Evolutionary conservation across 2,797 vertebrate species (phyloP).

Genomic region (Paratrypauchen microcephalus): DNA sequence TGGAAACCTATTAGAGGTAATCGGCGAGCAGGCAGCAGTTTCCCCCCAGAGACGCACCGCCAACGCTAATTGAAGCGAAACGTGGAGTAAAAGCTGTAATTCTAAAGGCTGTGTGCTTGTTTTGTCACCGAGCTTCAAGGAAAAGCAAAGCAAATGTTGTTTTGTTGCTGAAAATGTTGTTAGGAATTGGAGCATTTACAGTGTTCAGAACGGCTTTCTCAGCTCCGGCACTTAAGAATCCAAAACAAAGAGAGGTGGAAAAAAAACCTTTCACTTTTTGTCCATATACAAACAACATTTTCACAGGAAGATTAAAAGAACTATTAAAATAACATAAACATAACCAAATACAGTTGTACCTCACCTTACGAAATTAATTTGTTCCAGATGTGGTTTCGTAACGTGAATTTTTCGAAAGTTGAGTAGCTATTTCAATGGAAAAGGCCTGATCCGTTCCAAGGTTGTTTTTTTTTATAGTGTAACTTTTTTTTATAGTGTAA

Average conservation of each 20-base stretch:
- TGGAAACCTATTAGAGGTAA: conserved; percentile 38
- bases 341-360: too few species aligned
- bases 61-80: conserved; percentile 8
- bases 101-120: conserved; percentile 6
- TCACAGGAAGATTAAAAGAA: background rate
- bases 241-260: background rate
- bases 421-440: too few species aligned
- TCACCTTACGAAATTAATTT: too few species aligned
- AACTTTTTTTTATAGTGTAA: too few species aligned
- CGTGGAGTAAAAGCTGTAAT: conserved; percentile 1
- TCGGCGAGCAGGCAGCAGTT: conserved; percentile 35
- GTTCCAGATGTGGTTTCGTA: too few species aligned
- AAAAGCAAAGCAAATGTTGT: background rate
- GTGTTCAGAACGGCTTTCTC: background rate
- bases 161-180: background rate
- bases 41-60: conserved; percentile 13
- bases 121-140: background rate
- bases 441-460: too few species aligned
- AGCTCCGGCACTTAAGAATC: background rate
- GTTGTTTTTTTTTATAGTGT: too few species aligned
- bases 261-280: background rate
- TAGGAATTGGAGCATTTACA: background rate
- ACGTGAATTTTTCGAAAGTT: too few species aligned
- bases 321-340: background rate
- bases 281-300: background rate